Conservation (phyloP, 2,113 vertebrate genomes). For the Oryzias melastigma region DNA sequence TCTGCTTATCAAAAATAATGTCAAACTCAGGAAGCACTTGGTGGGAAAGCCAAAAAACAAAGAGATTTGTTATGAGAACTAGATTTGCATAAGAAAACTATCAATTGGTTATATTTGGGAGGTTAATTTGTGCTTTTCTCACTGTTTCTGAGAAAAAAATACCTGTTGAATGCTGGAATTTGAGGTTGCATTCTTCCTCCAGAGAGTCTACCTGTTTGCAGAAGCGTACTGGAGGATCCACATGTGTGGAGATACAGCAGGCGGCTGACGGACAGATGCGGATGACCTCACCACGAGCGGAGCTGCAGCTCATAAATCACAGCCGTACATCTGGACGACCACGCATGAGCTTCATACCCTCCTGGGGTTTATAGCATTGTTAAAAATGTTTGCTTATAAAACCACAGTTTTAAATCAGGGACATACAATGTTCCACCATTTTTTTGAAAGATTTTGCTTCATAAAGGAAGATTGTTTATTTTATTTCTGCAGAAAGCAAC, state of each 20-base stretch:
- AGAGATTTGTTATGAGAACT: not conserved
- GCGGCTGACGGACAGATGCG: not conserved
- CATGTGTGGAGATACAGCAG: constrained; percentile 1
- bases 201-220: constrained; percentile 16
- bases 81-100: not conserved
- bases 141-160: no score
- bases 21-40: constrained; percentile 8
- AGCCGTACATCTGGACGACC: constrained; percentile 35
- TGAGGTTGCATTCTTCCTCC: constrained; percentile 6
- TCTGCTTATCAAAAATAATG: constrained; percentile 21
- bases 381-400: constrained; percentile 30
- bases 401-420: not conserved
- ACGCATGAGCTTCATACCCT: constrained; percentile 1
- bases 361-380: constrained; percentile 2
- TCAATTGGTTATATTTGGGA: no score
- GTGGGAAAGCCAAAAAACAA: constrained; percentile 39
- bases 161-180: no score
- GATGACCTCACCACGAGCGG: constrained; percentile 13
- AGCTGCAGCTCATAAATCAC: constrained; percentile 32
- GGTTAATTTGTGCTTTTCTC: no score
- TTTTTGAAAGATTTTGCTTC: no score
- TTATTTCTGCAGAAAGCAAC: not conserved
- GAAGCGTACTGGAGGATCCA: constrained; percentile 13
- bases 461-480: no score
- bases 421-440: constrained; percentile 15